Conservation (phyloP, 2,888 invertebrate species). For the Lasioglossum oenotherae region DNA sequence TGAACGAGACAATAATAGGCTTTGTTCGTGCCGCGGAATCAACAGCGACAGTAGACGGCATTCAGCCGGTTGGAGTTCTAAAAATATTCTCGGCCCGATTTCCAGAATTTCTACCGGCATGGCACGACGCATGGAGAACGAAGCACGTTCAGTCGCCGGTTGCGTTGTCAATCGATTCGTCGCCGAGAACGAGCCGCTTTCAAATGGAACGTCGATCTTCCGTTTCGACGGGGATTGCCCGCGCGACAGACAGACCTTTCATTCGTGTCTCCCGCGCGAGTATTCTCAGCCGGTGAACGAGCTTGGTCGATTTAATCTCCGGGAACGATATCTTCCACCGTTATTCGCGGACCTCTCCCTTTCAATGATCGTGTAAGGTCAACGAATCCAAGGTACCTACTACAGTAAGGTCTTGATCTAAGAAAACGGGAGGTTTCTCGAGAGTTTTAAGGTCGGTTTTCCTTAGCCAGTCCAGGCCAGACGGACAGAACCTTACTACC, state of each 20-base stretch:
- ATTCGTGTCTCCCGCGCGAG: not conserved
- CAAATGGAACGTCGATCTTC: constrained; percentile 31
- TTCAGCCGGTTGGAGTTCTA: constrained; percentile 35
- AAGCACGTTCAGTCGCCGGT: not conserved
- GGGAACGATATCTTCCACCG: constrained; percentile 3
- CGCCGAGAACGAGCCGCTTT: constrained; percentile 13
- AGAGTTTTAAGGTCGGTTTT: too few relatives aligned
- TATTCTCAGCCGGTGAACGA: constrained; percentile 18
- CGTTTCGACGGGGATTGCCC: constrained; percentile 28
- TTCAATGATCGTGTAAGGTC: too few relatives aligned
- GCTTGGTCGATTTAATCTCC: constrained; percentile 36
- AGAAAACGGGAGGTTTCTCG: too few relatives aligned
- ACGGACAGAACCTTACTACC: too few relatives aligned
- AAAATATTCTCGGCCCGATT: constrained; percentile 44
- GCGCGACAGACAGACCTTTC: constrained; percentile 4
- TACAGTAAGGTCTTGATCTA: too few relatives aligned
- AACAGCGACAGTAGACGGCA: constrained; percentile 25
- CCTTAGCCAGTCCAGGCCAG: too few relatives aligned
- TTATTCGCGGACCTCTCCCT: not conserved
- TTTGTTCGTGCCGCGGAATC: constrained; percentile 50
- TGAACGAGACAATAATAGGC: constrained; percentile 67
- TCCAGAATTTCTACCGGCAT: constrained; percentile 31
- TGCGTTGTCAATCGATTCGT: constrained; percentile 52
- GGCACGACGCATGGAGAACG: constrained; percentile 5
- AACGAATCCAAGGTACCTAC: too few relatives aligned